Base-by-base conservation (phyloP, 2,113 vertebrate genomes). In the Tringa solitaria region DNA sequence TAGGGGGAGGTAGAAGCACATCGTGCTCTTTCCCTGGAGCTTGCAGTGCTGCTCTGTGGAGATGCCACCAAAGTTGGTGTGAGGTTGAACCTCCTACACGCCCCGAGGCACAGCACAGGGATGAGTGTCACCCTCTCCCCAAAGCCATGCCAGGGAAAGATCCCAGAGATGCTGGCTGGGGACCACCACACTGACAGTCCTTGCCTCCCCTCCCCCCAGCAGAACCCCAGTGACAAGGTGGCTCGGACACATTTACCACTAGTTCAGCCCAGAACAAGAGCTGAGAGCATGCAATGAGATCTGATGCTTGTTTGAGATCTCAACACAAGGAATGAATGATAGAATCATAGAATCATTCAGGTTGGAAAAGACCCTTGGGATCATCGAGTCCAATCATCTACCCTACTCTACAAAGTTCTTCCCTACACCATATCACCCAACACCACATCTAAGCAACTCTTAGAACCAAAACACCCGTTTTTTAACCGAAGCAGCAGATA, bases 31-130 rank as follows among this genome's bases (percentile, higher is more conserved):
- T 75, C 61, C 11, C 60, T 60, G 57, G 37, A 73, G 32, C 30
- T n/a, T 76, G 45, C 18, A 45, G 51, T 32, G 69, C 51, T 78
- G 56, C 51, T 93, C 30, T 26, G 3, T 6, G 14, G 27, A 91
- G 41, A 73, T 46, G n/a, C 24, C 43, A 43, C 41, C 51, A 51
- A 50, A 81, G 12, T 3, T 10, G 0, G 0, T 33, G 33, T 0
- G 1, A 68, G 10, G 54, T n/a, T 60, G 48, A 77, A 26, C 5
- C 16, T 24, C 45, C 17, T n/a, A 13, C 23, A 28, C 4, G 4
- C 48, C 45, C 67, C 46, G n/a, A 85, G 63, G 41, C 72, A 43
- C 18, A 87, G 59, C 59, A 14, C 3, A 0, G 8, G 56, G 21
- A 53, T 0, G 5, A 48, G 5, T 1, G 11, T 28, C 69, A 61